Percentiles rank a stretch among this genome's conserved stretches.
These are phyloP conservation scores for Cardinalis cardinalis DNA, from an alignment of 2,113 vertebrate genomes.

Conservation along the genomic window DNA sequence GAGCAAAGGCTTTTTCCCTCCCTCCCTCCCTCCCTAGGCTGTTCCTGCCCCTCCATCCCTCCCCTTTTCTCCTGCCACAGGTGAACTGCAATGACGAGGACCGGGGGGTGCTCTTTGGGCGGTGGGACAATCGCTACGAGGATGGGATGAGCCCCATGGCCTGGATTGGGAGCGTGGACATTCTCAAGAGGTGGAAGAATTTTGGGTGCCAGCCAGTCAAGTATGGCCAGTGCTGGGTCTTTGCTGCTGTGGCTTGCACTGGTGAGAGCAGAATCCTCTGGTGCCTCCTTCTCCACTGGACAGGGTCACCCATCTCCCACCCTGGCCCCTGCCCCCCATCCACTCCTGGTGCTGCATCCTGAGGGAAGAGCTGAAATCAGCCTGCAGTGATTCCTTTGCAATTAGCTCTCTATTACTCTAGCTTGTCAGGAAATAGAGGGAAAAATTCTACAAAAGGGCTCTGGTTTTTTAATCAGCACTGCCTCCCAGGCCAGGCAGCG, in stretches of 20 bases:
- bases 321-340: fast-evolving
- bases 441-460: not conserved
- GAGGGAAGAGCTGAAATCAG: not conserved
- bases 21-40: too few species aligned
- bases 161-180: slow-evolving; percentile 91
- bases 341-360: not conserved
- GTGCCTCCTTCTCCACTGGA: not conserved
- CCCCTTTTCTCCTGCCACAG: slow-evolving; percentile 47
- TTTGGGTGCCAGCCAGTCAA: slow-evolving; percentile 81
- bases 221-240: slow-evolving; percentile 97
- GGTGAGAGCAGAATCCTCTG: slow-evolving; percentile 63
- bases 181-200: slow-evolving; percentile 81
- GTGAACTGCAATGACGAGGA: slow-evolving; percentile 90
- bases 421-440: not conserved
- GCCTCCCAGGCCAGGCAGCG: not conserved
- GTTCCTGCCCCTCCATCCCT: not conserved
- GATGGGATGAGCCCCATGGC: slow-evolving; percentile 84
- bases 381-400: not conserved
- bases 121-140: slow-evolving; percentile 77
- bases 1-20: not conserved
- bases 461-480: not conserved
- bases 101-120: slow-evolving; percentile 82
- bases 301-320: not conserved
- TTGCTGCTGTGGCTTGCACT: slow-evolving; percentile 90
- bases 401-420: not conserved